Evolutionary conservation across 2,888 invertebrate genomes (phyloP).

Genomic region (Laothoe populi): DNA sequence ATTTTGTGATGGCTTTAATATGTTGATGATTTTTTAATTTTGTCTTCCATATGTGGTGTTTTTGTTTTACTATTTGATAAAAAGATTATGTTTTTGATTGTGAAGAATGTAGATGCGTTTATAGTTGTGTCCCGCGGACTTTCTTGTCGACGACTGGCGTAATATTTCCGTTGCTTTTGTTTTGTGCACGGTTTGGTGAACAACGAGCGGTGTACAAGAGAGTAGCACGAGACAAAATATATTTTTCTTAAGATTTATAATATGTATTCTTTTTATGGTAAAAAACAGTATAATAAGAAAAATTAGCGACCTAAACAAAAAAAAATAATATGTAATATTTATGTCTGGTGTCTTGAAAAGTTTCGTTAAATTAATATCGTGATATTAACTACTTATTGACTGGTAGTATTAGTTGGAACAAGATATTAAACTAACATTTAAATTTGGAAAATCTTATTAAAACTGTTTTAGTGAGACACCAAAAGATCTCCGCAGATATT

Average conservation of each 20-base stretch:
- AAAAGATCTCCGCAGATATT: too few relatives aligned
- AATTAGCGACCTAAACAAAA: too few relatives aligned
- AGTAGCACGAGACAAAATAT: constrained; percentile 61
- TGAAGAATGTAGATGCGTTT: constrained; percentile 32
- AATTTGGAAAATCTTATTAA: too few relatives aligned
- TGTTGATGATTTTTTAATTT: neutral
- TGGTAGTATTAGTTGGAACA: too few relatives aligned
- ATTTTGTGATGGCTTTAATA: neutral
- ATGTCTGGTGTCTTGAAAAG: too few relatives aligned
- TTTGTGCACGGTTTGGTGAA: constrained; percentile 76
- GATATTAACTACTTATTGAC: too few relatives aligned
- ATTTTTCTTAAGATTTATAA: constrained; percentile 46
- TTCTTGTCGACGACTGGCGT: constrained; percentile 79
- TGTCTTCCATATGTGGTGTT: neutral
- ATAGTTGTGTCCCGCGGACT: constrained; percentile 68
- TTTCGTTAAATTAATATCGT: too few relatives aligned
- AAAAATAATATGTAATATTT: too few relatives aligned
- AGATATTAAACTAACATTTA: too few relatives aligned
- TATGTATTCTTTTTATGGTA: neutral
- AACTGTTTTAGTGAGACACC: too few relatives aligned
- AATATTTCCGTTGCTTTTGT: constrained; percentile 80
- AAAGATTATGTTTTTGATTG: neutral
- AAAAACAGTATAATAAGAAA: neutral
- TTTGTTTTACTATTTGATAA: neutral
- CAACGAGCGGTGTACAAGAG: constrained; percentile 60